phyloP scores from a whole-genome alignment of 2,888 invertebrate species.

The Baronia brevicornis region DNA sequence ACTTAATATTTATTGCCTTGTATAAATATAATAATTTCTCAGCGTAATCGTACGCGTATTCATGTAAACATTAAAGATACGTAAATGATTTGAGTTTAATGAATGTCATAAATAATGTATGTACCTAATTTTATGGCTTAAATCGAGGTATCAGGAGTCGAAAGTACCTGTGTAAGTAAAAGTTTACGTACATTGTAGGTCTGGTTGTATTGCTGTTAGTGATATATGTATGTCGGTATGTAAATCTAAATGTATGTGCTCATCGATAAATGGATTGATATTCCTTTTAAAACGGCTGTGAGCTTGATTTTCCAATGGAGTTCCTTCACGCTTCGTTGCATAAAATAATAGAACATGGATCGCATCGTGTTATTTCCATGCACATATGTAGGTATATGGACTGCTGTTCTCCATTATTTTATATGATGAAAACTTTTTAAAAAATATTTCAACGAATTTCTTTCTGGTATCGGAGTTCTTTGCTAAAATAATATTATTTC shows the following conservation, averaged over 20 bases:
- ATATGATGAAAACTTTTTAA: too few relatives aligned
- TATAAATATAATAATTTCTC: too few relatives aligned
- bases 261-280: conserved; percentile 38
- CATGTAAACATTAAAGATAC: too few relatives aligned
- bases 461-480: too few relatives aligned
- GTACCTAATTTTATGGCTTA: conserved; percentile 15
- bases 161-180: conserved; percentile 35
- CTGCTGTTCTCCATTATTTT: too few relatives aligned
- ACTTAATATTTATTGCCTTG: too few relatives aligned
- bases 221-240: neutral
- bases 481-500: too few relatives aligned
- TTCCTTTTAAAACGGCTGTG: conserved; percentile 51
- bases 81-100: too few relatives aligned
- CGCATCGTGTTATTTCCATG: conserved; percentile 24
- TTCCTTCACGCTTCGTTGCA: conserved; percentile 40
- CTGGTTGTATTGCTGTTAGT: conserved; percentile 3
- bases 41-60: too few relatives aligned
- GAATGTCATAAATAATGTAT: too few relatives aligned
- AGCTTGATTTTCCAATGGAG: conserved; percentile 35
- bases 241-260: neutral
- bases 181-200: conserved; percentile 9
- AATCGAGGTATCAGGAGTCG: conserved; percentile 32
- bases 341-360: conserved; percentile 36
- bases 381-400: too few relatives aligned
- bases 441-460: too few relatives aligned